Conservation (phyloP, 1,140 invertebrate genomes). For the Drosophila sp. region DNA sequence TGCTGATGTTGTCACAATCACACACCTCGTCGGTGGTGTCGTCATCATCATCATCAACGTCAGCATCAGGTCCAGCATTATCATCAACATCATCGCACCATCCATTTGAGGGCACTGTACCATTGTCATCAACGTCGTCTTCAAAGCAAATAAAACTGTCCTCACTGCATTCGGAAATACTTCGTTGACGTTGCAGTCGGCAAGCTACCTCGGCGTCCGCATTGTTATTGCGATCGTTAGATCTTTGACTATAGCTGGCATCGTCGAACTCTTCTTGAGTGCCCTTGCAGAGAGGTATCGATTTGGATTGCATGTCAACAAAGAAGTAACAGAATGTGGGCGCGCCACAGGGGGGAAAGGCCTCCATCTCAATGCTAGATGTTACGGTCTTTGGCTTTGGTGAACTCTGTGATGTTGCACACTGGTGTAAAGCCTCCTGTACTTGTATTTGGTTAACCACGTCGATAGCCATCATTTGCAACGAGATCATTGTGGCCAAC, state of each 20-base stretch:
- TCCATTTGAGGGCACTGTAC: conserved; percentile 13
- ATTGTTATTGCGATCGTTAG: conserved; percentile 47
- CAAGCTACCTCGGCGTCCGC: conserved; percentile 13
- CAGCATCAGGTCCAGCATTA: conserved; percentile 21
- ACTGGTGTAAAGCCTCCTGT: conserved; percentile 56
- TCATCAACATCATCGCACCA: conserved; percentile 5
- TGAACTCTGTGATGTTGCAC: conserved; percentile 46
- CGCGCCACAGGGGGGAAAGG: conserved; percentile 35
- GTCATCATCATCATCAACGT: conserved; percentile 40
- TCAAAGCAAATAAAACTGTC: conserved; percentile 76
- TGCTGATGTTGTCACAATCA: conserved; percentile 37
- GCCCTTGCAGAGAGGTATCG: conserved; percentile 36
- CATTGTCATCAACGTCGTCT: conserved; percentile 47
- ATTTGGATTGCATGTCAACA: conserved; percentile 55
- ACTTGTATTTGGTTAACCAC: conserved; percentile 55
- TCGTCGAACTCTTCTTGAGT: conserved; percentile 36
- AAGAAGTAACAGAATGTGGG: conserved; percentile 66
- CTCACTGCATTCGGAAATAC: conserved; percentile 71
- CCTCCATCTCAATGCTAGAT: conserved; percentile 35
- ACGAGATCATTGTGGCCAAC: conserved; percentile 59
- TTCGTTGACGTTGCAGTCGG: conserved; percentile 54
- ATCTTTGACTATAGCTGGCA: conserved; percentile 38
- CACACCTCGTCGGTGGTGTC: conserved; percentile 33
- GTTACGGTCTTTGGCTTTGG: conserved; percentile 34
- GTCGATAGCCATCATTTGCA: conserved; percentile 58